Conservation (phyloP, 1,140 invertebrate species). For the Halesus radiatus region DNA sequence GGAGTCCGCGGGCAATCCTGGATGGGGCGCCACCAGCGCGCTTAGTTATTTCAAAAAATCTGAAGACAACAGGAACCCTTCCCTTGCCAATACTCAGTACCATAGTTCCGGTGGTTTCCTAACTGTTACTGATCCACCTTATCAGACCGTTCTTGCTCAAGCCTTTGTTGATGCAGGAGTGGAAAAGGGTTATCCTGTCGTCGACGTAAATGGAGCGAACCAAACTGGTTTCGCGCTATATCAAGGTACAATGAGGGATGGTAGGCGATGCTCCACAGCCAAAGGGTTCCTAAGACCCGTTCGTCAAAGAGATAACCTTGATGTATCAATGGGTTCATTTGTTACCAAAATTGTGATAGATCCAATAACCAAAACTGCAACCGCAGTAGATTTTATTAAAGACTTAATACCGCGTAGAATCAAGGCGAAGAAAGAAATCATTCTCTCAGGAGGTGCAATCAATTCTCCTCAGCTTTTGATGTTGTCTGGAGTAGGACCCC, state of each 20-base stretch:
- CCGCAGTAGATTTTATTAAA: slow-evolving; percentile 81
- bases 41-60: slow-evolving; percentile 92
- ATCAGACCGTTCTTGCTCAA: slow-evolving; percentile 80
- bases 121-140: slow-evolving; percentile 74
- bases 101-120: slow-evolving; percentile 71
- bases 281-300: slow-evolving; percentile 90
- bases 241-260: slow-evolving; percentile 89
- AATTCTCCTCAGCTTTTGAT: slow-evolving; percentile 87
- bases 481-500: slow-evolving; percentile 89
- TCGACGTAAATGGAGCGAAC: slow-evolving; percentile 87
- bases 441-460: slow-evolving; percentile 84
- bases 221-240: slow-evolving; percentile 91
- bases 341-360: slow-evolving; percentile 81
- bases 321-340: slow-evolving; percentile 83
- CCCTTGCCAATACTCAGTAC: slow-evolving; percentile 76
- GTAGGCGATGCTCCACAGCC: slow-evolving; percentile 89
- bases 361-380: slow-evolving; percentile 78
- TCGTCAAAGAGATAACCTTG: slow-evolving; percentile 82
- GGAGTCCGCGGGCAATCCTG: slow-evolving; percentile 86
- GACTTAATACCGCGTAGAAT: slow-evolving; percentile 76
- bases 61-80: slow-evolving; percentile 90
- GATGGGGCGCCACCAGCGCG: slow-evolving; percentile 92
- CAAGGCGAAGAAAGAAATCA: slow-evolving; percentile 81
- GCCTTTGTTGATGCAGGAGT: slow-evolving; percentile 89
- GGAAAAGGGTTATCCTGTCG: slow-evolving; percentile 89